A percentile compares a stretch with the other conserved stretches of the same genome.
phyloP scores from a whole-genome alignment of 2,888 invertebrate species.

The Trissolcus brochymenae region DNA sequence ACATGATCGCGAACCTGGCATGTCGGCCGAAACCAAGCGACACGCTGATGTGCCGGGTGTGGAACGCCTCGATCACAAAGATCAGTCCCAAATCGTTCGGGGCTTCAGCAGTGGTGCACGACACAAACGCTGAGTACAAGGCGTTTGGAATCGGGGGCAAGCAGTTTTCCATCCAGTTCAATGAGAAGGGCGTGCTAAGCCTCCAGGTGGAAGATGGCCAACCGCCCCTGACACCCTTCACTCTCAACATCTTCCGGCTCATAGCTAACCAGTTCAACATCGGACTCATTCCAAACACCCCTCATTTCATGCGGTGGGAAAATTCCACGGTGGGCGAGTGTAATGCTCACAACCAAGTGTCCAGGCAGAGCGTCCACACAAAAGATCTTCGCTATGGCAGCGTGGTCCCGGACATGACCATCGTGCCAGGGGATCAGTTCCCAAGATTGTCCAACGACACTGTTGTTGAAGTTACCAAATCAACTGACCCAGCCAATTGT shows the following conservation, averaged over 20 bases:
- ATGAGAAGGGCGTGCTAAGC: constrained; percentile 58
- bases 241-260: constrained; percentile 61
- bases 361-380: constrained; percentile 30
- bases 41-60: constrained; percentile 57
- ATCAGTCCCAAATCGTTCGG: constrained; percentile 51
- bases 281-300: constrained; percentile 57
- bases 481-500: constrained; percentile 58
- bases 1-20: constrained; percentile 55
- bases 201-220: constrained; percentile 57
- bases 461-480: constrained; percentile 59
- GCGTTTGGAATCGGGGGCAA: constrained; percentile 48
- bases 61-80: constrained; percentile 57
- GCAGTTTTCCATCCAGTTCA: constrained; percentile 61
- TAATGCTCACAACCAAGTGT: constrained; percentile 51
- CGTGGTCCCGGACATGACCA: constrained; percentile 16
- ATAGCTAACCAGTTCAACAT: constrained; percentile 62
- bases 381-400: constrained; percentile 23
- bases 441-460: constrained; percentile 53
- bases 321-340: constrained; percentile 63
- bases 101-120: constrained; percentile 30
- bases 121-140: constrained; percentile 44
- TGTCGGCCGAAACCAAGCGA: constrained; percentile 60
- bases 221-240: constrained; percentile 42
- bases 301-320: constrained; percentile 58
- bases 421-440: constrained; percentile 55